phyloP scores from a whole-genome alignment of 2,888 invertebrate species.

The Schizotus pectinicornis region DNA sequence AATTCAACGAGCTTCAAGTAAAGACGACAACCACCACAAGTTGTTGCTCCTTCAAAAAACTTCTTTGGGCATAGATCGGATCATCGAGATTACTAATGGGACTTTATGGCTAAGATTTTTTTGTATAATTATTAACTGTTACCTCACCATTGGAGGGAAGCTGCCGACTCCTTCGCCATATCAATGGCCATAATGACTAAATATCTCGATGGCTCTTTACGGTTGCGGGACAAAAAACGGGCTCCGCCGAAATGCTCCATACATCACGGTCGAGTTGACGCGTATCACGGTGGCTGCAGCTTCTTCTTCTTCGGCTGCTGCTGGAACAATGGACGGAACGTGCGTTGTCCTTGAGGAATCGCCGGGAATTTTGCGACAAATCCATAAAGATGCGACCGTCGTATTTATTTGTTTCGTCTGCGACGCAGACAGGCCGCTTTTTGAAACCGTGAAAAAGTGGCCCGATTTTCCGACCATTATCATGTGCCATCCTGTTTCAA shows the following conservation, averaged over 20 bases:
- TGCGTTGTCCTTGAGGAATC: slow-evolving; percentile 38
- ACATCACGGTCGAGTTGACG: slow-evolving; percentile 30
- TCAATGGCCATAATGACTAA: no score
- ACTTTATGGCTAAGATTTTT: no score
- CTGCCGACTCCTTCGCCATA: no score
- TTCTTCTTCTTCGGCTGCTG: slow-evolving; percentile 29
- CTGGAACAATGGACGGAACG: slow-evolving; percentile 1
- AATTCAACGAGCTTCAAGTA: no score
- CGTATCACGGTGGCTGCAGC: slow-evolving; percentile 34
- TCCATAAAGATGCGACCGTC: slow-evolving; percentile 45
- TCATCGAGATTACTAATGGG: no score
- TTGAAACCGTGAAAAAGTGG: slow-evolving; percentile 38
- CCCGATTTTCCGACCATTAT: slow-evolving; percentile 36
- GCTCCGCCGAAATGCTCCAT: slow-evolving; percentile 20
- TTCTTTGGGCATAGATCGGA: no score
- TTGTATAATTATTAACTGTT: no score
- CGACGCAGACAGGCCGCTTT: slow-evolving; percentile 4
- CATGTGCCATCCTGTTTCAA: slow-evolving; percentile 20
- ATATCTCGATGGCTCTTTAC: no score
- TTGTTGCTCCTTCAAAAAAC: no score
- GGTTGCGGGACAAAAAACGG: no score
- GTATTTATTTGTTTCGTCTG: slow-evolving; percentile 49
- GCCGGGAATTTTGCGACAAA: slow-evolving; percentile 44
- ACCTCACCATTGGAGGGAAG: no score
- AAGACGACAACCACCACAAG: no score